phyloP scores from a whole-genome alignment of 2,888 invertebrate species.

The Limnephilus marmoratus region DNA sequence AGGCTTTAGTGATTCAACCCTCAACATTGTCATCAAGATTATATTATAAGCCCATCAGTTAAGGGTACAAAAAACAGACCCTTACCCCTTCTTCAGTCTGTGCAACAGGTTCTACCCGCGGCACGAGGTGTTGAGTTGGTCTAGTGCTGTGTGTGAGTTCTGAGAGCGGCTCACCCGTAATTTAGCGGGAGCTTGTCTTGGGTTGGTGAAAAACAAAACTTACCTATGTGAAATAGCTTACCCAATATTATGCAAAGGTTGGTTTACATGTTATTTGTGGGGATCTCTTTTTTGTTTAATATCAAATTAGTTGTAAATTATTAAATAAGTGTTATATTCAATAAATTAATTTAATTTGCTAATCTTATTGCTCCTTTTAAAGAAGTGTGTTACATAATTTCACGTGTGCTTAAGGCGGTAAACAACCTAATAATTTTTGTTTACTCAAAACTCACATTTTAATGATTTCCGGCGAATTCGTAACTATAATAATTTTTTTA shows the following conservation, averaged over 20 bases:
- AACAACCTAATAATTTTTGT: too few species aligned
- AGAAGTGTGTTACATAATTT: too few species aligned
- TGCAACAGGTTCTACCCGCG: constrained; percentile 30
- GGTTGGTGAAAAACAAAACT: not conserved
- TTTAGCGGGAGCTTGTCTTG: constrained; percentile 54
- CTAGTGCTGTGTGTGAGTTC: constrained; percentile 47
- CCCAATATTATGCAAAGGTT: not conserved
- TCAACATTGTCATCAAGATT: constrained; percentile 49
- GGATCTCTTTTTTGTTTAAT: not conserved
- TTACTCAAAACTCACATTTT: too few species aligned
- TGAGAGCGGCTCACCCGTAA: constrained; percentile 49
- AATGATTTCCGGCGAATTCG: too few species aligned
- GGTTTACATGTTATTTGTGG: not conserved
- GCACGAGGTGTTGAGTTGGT: constrained; percentile 53
- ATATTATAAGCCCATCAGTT: constrained; percentile 56
- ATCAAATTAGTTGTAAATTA: not conserved
- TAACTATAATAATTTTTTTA: too few species aligned
- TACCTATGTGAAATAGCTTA: not conserved
- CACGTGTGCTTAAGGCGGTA: too few species aligned
- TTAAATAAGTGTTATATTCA: not conserved
- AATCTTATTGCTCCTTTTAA: too few species aligned
- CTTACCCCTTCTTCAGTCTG: constrained; percentile 8
- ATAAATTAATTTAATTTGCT: too few species aligned
- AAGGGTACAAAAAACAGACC: constrained; percentile 25
- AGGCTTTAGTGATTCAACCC: constrained; percentile 18